A percentile compares a stretch with the other conserved stretches of the same genome.
phyloP scores from a whole-genome alignment of 2,113 vertebrate species.

The Myotis davidii region DNA sequence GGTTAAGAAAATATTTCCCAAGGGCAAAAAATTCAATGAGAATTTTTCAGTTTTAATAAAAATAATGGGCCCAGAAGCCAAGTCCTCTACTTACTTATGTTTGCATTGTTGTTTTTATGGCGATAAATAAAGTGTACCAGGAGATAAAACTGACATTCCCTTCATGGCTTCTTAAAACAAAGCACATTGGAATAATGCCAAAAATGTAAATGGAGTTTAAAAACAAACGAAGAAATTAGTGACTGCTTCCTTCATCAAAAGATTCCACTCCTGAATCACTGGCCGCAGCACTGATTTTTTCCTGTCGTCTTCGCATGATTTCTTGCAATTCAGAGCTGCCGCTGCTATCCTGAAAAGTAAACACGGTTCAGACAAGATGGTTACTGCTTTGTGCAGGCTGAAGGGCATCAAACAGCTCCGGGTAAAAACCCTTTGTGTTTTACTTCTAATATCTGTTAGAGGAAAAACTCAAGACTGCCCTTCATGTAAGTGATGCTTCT shows the following conservation, averaged over 20 bases:
- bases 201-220: constrained; percentile 19
- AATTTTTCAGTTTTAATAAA: not conserved
- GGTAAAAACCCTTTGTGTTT: not conserved
- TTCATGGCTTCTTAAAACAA: constrained; percentile 88
- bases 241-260: constrained; percentile 94
- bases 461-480: not conserved
- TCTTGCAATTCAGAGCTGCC: constrained; percentile 95
- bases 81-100: constrained; percentile 57
- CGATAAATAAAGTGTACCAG: constrained; percentile 51
- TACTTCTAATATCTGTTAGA: not conserved
- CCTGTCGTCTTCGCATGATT: constrained; percentile 96
- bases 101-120: constrained; percentile 46
- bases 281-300: constrained; percentile 93
- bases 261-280: constrained; percentile 97
- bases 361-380: not conserved
- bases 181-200: constrained; percentile 79
- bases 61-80: constrained; percentile 57
- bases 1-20: not conserved
- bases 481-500: not conserved
- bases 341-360: constrained; percentile 86
- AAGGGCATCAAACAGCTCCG: not conserved
- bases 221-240: constrained; percentile 83
- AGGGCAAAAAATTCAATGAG: not conserved
- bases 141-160: constrained; percentile 77
- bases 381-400: not conserved